phyloP scores from a whole-genome alignment of 2,888 invertebrate genomes.

The Molanna angustata region DNA sequence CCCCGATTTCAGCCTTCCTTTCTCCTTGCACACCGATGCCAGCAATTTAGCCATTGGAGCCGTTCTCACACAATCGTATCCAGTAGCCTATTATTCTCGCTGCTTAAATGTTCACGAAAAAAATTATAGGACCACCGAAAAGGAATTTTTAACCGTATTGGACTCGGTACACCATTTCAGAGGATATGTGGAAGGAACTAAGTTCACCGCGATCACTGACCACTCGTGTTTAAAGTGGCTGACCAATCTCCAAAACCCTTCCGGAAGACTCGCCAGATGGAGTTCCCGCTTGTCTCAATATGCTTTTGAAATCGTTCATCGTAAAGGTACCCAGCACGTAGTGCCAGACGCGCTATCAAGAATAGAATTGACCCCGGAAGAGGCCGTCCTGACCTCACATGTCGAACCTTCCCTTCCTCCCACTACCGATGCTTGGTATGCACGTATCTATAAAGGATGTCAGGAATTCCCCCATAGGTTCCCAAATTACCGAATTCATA shows the following conservation, averaged over 20 bases:
- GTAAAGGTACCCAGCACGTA: background rate
- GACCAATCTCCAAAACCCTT: no score
- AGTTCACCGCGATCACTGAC: background rate
- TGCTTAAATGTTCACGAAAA: background rate
- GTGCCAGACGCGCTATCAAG: background rate
- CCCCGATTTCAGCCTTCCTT: constrained; percentile 19
- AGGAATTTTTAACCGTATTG: background rate
- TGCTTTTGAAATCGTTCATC: background rate
- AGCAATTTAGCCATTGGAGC: constrained; percentile 13
- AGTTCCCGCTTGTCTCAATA: no score
- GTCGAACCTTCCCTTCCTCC: no score
- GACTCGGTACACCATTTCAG: background rate
- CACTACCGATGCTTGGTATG: no score
- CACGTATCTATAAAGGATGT: background rate
- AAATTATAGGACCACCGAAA: background rate
- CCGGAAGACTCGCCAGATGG: no score
- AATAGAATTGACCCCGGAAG: background rate
- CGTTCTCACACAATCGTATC: constrained; percentile 13
- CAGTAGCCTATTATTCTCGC: background rate
- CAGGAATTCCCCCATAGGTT: background rate
- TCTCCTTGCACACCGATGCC: constrained; percentile 26
- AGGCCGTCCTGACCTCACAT: no score
- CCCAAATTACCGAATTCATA: background rate
- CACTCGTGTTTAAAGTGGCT: no score
- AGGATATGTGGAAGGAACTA: background rate